phyloP scores from a whole-genome alignment of 2,113 vertebrate genomes.

The Natator depressus region DNA sequence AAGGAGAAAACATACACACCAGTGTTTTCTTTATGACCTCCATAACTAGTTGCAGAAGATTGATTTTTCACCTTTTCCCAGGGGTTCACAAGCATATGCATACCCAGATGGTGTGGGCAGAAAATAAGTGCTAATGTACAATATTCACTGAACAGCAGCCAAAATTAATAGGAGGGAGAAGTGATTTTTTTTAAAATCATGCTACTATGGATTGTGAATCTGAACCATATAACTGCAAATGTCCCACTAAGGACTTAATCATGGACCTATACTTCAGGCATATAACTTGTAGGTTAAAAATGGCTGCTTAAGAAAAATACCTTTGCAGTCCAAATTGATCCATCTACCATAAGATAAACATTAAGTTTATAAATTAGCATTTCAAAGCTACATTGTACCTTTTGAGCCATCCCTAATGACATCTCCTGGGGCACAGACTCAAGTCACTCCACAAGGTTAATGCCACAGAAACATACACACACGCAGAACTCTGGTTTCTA shows the following conservation, averaged over 20 bases:
- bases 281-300: neutral
- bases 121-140: rapidly evolving
- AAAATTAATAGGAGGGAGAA: neutral
- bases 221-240: slow-evolving; percentile 13
- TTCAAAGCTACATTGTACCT: neutral
- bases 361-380: neutral
- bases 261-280: neutral
- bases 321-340: neutral
- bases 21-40: neutral
- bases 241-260: neutral
- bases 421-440: neutral
- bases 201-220: neutral
- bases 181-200: neutral
- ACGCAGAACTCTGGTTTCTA: neutral
- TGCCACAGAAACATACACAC: neutral
- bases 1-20: neutral
- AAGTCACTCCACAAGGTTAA: neutral
- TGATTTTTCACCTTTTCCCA: slow-evolving; percentile 41
- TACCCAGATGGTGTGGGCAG: neutral
- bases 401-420: neutral
- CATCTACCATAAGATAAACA: neutral
- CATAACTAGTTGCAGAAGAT: neutral
- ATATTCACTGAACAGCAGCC: neutral
- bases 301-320: neutral
- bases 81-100: neutral